These are phyloP conservation scores for Chaetops frenatus DNA, from an alignment of 2,113 vertebrate species.

Conservation along the genomic window DNA sequence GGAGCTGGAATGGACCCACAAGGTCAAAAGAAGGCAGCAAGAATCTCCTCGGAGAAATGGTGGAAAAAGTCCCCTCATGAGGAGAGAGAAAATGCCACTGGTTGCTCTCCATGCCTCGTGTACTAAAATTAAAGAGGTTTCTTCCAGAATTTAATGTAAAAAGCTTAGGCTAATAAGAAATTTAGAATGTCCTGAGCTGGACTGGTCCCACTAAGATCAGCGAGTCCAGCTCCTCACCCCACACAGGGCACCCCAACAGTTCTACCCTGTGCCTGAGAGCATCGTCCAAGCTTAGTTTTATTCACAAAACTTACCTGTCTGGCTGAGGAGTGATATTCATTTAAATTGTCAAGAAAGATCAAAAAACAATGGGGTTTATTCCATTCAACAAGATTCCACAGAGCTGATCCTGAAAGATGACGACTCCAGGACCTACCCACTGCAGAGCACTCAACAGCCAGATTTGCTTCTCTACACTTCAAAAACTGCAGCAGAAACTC, in stretches of 20 bases:
- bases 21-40: no score
- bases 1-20: no score
- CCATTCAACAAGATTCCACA: not conserved
- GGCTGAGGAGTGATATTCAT: not conserved
- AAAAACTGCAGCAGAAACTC: not conserved
- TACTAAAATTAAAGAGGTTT: not conserved
- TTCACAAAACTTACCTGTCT: not conserved
- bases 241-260: not conserved
- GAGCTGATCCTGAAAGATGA: not conserved
- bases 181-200: not conserved
- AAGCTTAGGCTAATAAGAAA: not conserved
- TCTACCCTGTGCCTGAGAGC: not conserved
- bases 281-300: fast-evolving
- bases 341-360: not conserved
- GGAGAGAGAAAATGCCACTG: no score
- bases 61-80: no score
- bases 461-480: not conserved
- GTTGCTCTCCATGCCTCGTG: no score
- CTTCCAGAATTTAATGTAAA: not conserved
- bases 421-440: not conserved
- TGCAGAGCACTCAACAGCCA: not conserved
- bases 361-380: not conserved
- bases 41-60: no score
- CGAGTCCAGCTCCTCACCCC: not conserved
- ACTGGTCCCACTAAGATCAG: not conserved